Base-by-base conservation (phyloP, 2,888 invertebrate genomes). In the Eupithecia tripunctaria region DNA sequence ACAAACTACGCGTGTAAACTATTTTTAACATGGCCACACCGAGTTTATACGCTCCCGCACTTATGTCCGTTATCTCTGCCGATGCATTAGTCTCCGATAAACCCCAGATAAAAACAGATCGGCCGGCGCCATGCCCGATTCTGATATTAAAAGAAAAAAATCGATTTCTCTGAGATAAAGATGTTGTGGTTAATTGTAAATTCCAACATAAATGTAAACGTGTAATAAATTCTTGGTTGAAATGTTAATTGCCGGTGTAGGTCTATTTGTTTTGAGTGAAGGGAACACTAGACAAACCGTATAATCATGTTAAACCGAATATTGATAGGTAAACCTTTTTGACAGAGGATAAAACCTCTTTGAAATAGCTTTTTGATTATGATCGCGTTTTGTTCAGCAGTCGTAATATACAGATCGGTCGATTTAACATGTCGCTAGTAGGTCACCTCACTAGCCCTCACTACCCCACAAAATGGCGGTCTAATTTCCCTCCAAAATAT, bases 51-150 rank as follows among this genome's bases (percentile, higher is more conserved):
- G 93, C 92, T 88, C 90, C 93, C 87, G 92, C 93, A 92, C 92
- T 93, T 92, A 92, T 92, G 91, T 86, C 88, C 83, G 85, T 90
- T 94, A 94, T 94, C 94, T 88, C 85, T 83, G 82, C 83, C 91
- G 88, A 92, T 94, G 94, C 94, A 94, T 94, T 94, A 94, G 94
- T 92, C 91, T 89, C 88, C 91, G 94, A 94, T 94, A 94, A 93
- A 87, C 88, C 88, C 82, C 86, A 89, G 94, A 94, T 94, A 94
- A 93, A 85, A 88, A 86, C 91, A 92, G 92, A 93, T 94, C 91
- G 90, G 86, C 82, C 89, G 94, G 94, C 94, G 94, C 94, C 94
- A 93, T 87, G 88, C 88, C 89, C 90, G 90, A 90, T 91, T 89
- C 89, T 87, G 91, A 93, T 93, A 91, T 89, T 89, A 89, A 91